Conservation (phyloP, 2,797 vertebrate genomes). For the Pyrrhura leucotis region DNA sequence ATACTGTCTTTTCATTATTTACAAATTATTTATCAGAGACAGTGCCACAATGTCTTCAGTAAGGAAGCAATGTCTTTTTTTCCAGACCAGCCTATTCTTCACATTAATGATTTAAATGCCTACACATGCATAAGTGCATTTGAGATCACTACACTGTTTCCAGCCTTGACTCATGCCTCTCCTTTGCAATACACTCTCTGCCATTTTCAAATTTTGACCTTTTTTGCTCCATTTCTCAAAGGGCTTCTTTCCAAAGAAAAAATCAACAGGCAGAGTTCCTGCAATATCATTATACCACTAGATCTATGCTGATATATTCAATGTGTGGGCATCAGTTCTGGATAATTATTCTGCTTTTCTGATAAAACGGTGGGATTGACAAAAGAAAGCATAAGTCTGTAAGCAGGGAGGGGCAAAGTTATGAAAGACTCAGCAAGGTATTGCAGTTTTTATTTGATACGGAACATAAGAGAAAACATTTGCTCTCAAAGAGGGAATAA, state of each 20-base stretch:
- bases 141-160: background rate
- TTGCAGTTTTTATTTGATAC: background rate
- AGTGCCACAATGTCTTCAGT: background rate
- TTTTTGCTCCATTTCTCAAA: background rate
- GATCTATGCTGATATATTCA: background rate
- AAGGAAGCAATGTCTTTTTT: background rate
- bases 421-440: background rate
- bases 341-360: constrained; percentile 27
- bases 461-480: background rate
- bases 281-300: background rate
- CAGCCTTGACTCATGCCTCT: background rate
- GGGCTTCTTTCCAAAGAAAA: background rate
- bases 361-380: background rate
- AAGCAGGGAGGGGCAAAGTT: background rate
- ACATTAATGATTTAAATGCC: background rate
- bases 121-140: background rate
- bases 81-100: background rate
- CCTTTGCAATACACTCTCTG: background rate
- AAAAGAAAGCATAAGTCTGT: background rate
- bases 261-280: background rate
- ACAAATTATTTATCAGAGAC: background rate
- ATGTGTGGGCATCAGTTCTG: constrained; percentile 14
- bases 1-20: background rate
- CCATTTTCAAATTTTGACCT: background rate
- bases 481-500: background rate